Base-by-base conservation (phyloP, 2,888 invertebrate species). In the Agriopis marginaria region DNA sequence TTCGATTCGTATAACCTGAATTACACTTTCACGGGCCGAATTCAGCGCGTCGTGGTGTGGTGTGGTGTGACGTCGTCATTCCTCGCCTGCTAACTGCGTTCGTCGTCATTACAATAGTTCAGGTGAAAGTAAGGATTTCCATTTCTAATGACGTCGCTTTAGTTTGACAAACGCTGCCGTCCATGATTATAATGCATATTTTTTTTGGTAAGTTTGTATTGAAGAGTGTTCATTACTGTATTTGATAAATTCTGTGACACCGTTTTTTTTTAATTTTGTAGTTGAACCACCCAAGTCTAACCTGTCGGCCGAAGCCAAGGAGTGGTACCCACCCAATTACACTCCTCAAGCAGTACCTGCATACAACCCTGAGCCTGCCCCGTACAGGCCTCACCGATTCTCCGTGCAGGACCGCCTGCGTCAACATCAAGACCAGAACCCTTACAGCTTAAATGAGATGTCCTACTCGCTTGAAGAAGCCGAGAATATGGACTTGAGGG, bases 261-360 rank as follows among this genome's bases (percentile, higher is more conserved):
- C 59, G 65, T 68, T 70, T 69, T 50, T 59, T 51, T 67, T 32
- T 55, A 62, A 68, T 65, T 56, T 74, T 71, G 42, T 76, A 91
- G 90, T 81, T 71, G 92, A 92, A 75, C 83, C 87, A 75, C 83
- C 91, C 23, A 93, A 91, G 78, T 94, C 94, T 17, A 94, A 86
- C 32, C 79, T 95, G 72, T 95, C 95, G 56, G 95, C 93, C 14
- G 95, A 95, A 66, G 96, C 96, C 40, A 94, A 95, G 77, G 96
- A 95, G 87, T 96, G 95, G 95, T 95, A 93, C 79, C 95, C 95
- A 63, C 90, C 94, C 23, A 95, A 94, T 78, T 94, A 95, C 83
- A 89, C 86, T 55, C 89, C 88, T 11, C 91, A 90, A 75, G 79
- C 85, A 32, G 84, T 79, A 64, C 86, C 86, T 51, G 78, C 84